Base-by-base conservation (phyloP, 2,888 invertebrate species). In the Lochmaea capreae region DNA sequence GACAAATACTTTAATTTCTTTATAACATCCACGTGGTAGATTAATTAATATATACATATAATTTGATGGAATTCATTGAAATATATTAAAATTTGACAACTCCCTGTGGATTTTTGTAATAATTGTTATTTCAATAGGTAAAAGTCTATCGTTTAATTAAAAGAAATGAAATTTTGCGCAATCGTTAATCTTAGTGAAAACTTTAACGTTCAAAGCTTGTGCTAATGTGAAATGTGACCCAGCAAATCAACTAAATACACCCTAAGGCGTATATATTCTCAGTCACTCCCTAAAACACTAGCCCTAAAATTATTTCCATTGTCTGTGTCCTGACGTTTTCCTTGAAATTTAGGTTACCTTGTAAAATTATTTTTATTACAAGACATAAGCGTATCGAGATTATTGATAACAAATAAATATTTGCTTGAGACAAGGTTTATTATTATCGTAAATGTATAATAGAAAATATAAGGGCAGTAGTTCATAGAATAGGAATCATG, bases 291-390 rank as follows among this genome's bases (percentile, higher is more conserved):
- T 67, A 43, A 57, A 33, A 22, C 58, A 8, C 33, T 26, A 59
- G 59, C 59, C 59, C 33, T 67, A 67, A 67, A 67, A 67, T 26
- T 14, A 49, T 26, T n/a, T 49, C 65, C 22, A 49, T 18, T 65
- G 49, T 54, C 58, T 39, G 16, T 67, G 14, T 67, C 67, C 67
- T 58, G 22, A n/a, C 46, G 59, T 59, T 59, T 33, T 67, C 59
- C 67, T 67, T 59, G 59, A 67, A 59, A 67, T 67, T 67, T 59
- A 67, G 67, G 67, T 67, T 58, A 67, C 43, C 42, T 59, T 59
- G 57, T 43, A 66, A 54, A 57, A 46, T 33, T 33, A 33, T 33
- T 5, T 33, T 8, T 9, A 57, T 67, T 67, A 57, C 57, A 54
- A 49, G 18, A 33, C 66, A 54, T 12, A n/a, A 18, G 16, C 67